phyloP scores from a whole-genome alignment of 2,888 invertebrate genomes.

The Dichetophora obliterata region DNA sequence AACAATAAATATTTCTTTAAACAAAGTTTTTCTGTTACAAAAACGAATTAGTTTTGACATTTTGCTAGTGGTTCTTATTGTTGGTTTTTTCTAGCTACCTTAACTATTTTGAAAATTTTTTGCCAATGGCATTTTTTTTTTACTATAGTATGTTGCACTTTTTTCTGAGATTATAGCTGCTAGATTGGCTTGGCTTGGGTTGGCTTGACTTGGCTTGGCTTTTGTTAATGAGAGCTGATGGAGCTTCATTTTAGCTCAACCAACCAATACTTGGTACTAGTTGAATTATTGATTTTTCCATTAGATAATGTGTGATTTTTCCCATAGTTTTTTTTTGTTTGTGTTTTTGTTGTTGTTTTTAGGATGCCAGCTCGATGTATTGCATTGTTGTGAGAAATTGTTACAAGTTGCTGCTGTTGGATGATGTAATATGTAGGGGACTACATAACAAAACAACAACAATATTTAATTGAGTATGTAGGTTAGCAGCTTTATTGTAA shows the following conservation, averaged over 20 bases:
- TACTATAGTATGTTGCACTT: background rate
- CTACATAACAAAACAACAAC: no score
- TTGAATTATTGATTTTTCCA: conserved; percentile 64
- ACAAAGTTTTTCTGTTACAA: background rate
- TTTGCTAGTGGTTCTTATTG: background rate
- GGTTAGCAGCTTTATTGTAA: no score
- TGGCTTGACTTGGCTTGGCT: background rate
- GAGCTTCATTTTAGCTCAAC: background rate
- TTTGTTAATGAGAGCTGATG: no score
- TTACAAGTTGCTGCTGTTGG: background rate
- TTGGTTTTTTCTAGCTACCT: background rate
- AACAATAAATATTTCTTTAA: background rate
- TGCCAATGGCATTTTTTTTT: conserved; percentile 8
- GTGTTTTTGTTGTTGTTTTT: no score
- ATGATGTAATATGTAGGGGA: no score
- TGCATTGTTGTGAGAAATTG: background rate
- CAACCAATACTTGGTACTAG: background rate
- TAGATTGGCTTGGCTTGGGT: conserved; percentile 23
- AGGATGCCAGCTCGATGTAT: no score
- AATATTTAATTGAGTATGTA: no score
- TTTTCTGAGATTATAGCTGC: conserved; percentile 1
- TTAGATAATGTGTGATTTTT: conserved; percentile 66
- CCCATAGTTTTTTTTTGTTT: conserved; percentile 48
- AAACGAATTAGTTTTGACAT: conserved; percentile 24
- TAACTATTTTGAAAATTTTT: background rate